Evolutionary conservation across 2,888 invertebrate genomes (phyloP), one percentile per base, ranked within the genome.

Genomic region (Pogonocherus hispidulus): DNA sequence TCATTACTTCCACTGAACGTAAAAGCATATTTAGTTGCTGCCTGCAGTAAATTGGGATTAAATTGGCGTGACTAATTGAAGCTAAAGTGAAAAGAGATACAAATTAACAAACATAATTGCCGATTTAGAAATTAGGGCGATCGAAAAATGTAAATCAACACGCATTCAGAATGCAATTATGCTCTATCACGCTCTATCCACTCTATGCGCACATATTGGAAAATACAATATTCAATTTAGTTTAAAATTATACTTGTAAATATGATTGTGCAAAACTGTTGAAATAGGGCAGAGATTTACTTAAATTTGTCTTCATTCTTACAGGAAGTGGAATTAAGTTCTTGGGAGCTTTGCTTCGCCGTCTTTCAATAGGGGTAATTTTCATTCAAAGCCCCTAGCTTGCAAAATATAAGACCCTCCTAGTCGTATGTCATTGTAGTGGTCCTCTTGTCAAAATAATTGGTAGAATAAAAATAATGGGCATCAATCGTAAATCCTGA

Each of bases 1-100:
- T 27, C 3, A 27, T 27, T 14, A n/a, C 41, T 41, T 9, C 5
- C 41, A 14, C 8, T 27, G 3, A 9, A 18, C 19, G 9, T 20
- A 18, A 18, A 47, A 11, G 19, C 22, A 11, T 9, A 47, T 20
- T 20, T 22, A 22, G 47, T 8, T 20, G 22, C 47, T 41, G 41
- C 41, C n/a, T 16, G 16, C 6, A 41, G 41, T 14, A 41, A 47
- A 47, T 19, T 47, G 47, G 47, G 11, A 47, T 46, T 59, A 59
- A 59, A 57, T 57, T 57, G 57, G 44, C 44, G 32, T 35, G 16
- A 47, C 19, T 59, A 47, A 59, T 59, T 47, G 32, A 59, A 59
- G 27, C 47, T 47, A 59, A 8, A 22, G 19, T 23, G 22, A 46
- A 59, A 59, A 59, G 46, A 18, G 47, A 32, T 18, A 9, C 11